Conservation (phyloP, 2,113 vertebrate species). For the Sceloporus undulatus region DNA sequence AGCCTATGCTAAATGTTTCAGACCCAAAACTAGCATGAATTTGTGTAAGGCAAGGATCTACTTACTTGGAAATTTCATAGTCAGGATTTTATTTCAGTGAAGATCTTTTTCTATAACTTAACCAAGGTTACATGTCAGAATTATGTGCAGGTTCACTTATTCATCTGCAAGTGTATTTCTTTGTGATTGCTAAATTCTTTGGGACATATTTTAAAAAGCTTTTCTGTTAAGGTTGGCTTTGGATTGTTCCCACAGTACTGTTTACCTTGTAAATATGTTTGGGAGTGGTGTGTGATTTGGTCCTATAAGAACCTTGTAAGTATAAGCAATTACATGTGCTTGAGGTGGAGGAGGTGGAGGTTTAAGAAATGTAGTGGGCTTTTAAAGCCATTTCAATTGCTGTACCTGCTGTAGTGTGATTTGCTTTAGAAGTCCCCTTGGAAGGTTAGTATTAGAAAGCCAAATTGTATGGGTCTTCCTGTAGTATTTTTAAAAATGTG, state of each 20-base stretch:
- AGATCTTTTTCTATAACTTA: not conserved
- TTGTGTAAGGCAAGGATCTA: not conserved
- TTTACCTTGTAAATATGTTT: slow-evolving; percentile 35
- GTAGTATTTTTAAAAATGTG: not conserved
- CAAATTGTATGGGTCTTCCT: not conserved
- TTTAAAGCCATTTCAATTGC: not conserved
- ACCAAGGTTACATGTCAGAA: not conserved
- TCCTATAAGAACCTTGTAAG: not conserved
- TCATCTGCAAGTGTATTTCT: not conserved
- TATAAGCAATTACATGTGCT: not conserved
- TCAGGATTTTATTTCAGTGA: slow-evolving; percentile 14
- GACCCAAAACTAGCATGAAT: not conserved
- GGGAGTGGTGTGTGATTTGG: slow-evolving; percentile 21
- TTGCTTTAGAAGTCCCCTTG: not conserved
- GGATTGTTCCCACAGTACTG: not conserved
- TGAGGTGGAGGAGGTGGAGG: not conserved
- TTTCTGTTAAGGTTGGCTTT: not conserved
- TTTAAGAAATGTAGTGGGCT: slow-evolving; percentile 6
- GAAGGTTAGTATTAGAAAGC: not conserved
- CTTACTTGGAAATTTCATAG: not conserved
- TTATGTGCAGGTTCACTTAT: not conserved
- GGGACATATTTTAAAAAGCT: not conserved
- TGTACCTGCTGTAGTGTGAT: too few relatives aligned
- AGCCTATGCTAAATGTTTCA: not conserved
- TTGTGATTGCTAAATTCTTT: not conserved